Percentiles rank a stretch among this genome's conserved stretches.
phyloP scores from a whole-genome alignment of 2,888 invertebrate species.

The Mystacides longicornis region DNA sequence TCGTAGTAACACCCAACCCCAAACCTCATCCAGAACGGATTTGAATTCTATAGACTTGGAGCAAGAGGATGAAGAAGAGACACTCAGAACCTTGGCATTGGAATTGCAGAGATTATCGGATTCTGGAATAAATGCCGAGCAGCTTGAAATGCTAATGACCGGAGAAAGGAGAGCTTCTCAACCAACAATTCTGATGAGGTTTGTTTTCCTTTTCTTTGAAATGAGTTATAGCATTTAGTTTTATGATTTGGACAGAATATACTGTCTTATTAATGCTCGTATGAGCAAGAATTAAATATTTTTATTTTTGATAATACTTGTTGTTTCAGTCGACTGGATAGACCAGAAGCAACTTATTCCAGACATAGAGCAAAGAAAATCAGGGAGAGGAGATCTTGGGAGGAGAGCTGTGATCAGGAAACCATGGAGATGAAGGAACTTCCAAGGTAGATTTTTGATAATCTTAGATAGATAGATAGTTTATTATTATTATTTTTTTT shows the following conservation, averaged over 20 bases:
- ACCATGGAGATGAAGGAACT: conserved; percentile 61
- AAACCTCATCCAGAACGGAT: neutral
- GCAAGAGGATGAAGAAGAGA: conserved; percentile 32
- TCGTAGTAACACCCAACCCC: conserved; percentile 37
- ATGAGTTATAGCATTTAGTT: too few species aligned
- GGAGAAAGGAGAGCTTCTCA: conserved; percentile 9
- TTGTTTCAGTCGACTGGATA: conserved; percentile 27
- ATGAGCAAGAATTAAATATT: too few species aligned
- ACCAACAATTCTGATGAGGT: conserved; percentile 8
- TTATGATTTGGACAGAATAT: too few species aligned
- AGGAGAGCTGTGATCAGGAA: conserved; percentile 64
- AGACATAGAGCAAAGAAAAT: conserved; percentile 43
- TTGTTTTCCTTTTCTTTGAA: neutral
- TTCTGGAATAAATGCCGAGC: conserved; percentile 35
- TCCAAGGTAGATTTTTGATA: conserved; percentile 45
- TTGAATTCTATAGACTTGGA: neutral
- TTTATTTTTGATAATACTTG: neutral
- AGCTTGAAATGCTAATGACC: conserved; percentile 30
- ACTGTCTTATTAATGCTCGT: too few species aligned
- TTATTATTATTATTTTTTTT: too few species aligned
- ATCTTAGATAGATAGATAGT: too few species aligned
- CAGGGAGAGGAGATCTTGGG: conserved; percentile 58
- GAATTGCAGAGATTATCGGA: conserved; percentile 44
- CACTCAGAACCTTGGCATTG: conserved; percentile 26
- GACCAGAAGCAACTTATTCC: conserved; percentile 44